A percentile compares a stretch with the other conserved stretches of the same genome.
Conservation (phyloP, 2,113 vertebrate genomes). For the Oryzias melastigma region DNA sequence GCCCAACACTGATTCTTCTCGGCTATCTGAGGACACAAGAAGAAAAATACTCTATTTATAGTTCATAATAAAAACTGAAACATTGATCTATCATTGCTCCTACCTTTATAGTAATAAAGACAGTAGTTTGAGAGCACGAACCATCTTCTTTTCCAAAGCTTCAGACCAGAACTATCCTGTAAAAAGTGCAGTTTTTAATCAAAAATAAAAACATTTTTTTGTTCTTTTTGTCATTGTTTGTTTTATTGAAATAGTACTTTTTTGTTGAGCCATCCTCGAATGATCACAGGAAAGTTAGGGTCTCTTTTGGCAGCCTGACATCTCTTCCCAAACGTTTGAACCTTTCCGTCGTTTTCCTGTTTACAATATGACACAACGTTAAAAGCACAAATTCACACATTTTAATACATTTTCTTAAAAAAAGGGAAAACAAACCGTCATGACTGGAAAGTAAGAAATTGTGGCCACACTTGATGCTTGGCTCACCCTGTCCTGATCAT, state of each 20-base stretch:
- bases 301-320: constrained; percentile 83
- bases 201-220: not conserved
- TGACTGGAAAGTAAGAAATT: constrained; percentile 75
- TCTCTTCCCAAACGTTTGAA: constrained; percentile 88
- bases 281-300: constrained; percentile 85
- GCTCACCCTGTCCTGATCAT: constrained; percentile 78
- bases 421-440: constrained; percentile 55
- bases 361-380: not conserved
- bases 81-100: not conserved
- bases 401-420: not conserved
- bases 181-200: constrained; percentile 8
- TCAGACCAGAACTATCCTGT: constrained; percentile 88
- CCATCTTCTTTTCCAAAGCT: constrained; percentile 91
- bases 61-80: not conserved
- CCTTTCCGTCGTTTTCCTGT: constrained; percentile 73
- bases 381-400: too few species aligned
- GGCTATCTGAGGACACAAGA: constrained; percentile 79
- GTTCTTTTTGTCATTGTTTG: not conserved
- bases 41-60: not conserved
- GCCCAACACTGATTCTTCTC: constrained; percentile 86
- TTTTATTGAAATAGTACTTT: constrained; percentile 71
- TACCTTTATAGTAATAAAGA: constrained; percentile 86
- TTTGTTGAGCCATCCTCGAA: constrained; percentile 92
- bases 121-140: constrained; percentile 90
- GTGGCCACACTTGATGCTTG: constrained; percentile 81